phyloP scores from a whole-genome alignment of 2,797 vertebrate species.

The Labeo calbasu region DNA sequence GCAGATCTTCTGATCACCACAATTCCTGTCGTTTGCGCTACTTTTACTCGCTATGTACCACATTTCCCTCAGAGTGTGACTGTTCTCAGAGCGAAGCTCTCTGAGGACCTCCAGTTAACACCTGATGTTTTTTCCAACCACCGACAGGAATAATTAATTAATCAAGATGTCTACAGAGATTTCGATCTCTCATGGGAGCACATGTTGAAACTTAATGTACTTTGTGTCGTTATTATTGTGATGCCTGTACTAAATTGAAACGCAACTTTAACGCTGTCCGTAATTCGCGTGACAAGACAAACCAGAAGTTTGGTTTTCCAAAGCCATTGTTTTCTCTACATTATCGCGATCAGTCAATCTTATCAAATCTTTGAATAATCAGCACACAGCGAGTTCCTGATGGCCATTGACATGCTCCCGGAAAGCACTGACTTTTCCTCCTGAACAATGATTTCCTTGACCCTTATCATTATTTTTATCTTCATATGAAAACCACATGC shows the following conservation, averaged over 20 bases:
- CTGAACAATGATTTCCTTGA: conserved; percentile 14
- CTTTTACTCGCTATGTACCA: neutral
- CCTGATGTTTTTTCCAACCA: conserved; percentile 42
- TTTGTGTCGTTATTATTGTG: conserved; percentile 3
- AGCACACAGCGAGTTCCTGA: conserved; percentile 28
- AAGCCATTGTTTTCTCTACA: conserved; percentile 30
- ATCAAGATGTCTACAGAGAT: conserved; percentile 8
- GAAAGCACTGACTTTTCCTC: conserved; percentile 5
- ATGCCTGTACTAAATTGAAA: neutral
- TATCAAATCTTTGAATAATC: conserved; percentile 39
- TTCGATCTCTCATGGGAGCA: neutral
- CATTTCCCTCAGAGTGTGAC: neutral
- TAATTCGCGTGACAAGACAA: neutral
- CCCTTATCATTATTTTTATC: conserved; percentile 22
- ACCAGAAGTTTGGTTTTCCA: neutral
- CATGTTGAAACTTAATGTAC: conserved; percentile 28
- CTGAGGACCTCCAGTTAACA: conserved; percentile 23
- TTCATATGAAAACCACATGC: conserved; percentile 16
- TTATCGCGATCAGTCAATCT: conserved; percentile 40
- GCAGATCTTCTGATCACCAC: neutral
- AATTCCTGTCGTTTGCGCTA: neutral
- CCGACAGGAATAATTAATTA: neutral
- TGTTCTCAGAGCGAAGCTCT: conserved; percentile 9
- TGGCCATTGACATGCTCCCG: neutral
- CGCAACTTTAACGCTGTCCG: neutral